Percentiles rank a stretch among this genome's conserved stretches.
These are phyloP conservation scores for Glaucopsyche alexis DNA, from an alignment of 2,888 invertebrate genomes.

Conservation along the genomic window DNA sequence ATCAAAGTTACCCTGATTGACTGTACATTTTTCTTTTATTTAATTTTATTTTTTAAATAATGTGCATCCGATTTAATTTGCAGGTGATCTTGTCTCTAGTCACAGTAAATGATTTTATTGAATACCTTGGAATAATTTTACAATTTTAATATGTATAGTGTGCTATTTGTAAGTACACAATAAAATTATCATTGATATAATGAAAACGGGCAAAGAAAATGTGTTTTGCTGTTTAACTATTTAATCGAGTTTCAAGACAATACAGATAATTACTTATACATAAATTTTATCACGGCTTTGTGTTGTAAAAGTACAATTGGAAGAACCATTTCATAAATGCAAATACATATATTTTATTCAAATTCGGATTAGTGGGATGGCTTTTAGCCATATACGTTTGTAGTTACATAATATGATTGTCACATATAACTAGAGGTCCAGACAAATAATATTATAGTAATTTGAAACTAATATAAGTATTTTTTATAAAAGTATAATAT, in stretches of 20 bases:
- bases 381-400: neutral
- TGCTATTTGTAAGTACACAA: no score
- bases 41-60: neutral
- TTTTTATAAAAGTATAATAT: no score
- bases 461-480: no score
- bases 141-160: neutral
- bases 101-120: neutral
- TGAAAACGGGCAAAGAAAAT: neutral
- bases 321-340: constrained; percentile 27
- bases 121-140: neutral
- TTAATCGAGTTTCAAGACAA: constrained; percentile 5
- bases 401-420: neutral
- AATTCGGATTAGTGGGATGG: constrained; percentile 20
- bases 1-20: no score
- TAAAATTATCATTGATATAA: no score
- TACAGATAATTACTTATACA: constrained; percentile 22
- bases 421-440: neutral
- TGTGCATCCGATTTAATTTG: no score
- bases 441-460: neutral
- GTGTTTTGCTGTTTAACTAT: neutral
- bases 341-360: constrained; percentile 7
- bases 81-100: no score
- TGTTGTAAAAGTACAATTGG: constrained; percentile 25
- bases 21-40: no score
- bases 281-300: neutral